These are phyloP conservation scores for Drosophila kanekoi DNA, from an alignment of 2,888 invertebrate species.

Conservation along the genomic window DNA sequence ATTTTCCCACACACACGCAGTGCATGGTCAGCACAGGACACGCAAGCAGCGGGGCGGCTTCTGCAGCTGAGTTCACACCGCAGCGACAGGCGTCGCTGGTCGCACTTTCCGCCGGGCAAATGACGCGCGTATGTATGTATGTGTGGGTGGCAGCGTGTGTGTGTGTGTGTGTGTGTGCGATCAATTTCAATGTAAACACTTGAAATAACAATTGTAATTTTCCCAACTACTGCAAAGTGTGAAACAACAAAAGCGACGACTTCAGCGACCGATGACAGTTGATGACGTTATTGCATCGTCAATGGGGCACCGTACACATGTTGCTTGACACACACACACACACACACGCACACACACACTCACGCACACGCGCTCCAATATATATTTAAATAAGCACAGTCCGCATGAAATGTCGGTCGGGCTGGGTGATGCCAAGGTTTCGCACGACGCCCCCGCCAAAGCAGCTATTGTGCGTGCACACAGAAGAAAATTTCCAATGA, in stretches of 20 bases:
- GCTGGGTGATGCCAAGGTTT: conserved; percentile 31
- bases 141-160: conserved; percentile 6
- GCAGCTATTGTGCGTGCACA: conserved; percentile 27
- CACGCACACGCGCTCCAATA: not conserved
- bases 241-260: conserved; percentile 47
- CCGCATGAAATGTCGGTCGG: conserved; percentile 23
- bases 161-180: conserved; percentile 33
- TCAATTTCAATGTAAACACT: conserved; percentile 70
- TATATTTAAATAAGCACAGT: conserved; percentile 19
- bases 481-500: conserved; percentile 42
- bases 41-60: conserved; percentile 26
- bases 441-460: conserved; percentile 9
- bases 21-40: conserved; percentile 23
- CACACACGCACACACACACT: not conserved
- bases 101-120: conserved; percentile 36
- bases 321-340: conserved; percentile 19
- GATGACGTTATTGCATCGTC: conserved; percentile 72
- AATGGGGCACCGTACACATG: conserved; percentile 48
- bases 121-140: conserved; percentile 25
- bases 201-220: conserved; percentile 73
- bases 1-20: conserved; percentile 35
- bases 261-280: conserved; percentile 54
- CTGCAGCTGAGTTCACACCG: conserved; percentile 53
- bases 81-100: conserved; percentile 28
- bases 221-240: conserved; percentile 69